These are phyloP conservation scores for Brevimyrus niger DNA, from an alignment of 2,113 vertebrate genomes.

Conservation along the genomic window DNA sequence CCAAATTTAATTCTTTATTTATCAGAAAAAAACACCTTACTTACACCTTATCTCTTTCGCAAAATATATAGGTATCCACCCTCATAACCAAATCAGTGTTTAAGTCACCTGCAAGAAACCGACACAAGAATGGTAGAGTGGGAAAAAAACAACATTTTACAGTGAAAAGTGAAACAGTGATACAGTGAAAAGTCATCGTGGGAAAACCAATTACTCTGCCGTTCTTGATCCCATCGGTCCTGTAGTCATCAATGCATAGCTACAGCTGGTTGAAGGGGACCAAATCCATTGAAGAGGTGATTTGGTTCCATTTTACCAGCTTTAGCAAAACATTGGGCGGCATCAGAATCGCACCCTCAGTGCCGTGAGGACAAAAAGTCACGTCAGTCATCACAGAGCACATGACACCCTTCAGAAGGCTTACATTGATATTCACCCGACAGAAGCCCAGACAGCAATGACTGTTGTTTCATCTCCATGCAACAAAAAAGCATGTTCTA, in stretches of 20 bases:
- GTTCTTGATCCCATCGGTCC: not conserved
- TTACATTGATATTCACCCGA: not conserved
- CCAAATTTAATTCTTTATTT: not conserved
- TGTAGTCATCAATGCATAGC: conserved; percentile 92
- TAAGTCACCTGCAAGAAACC: not conserved
- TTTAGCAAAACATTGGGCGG: conserved; percentile 94
- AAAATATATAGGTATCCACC: not conserved
- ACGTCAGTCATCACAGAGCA: not conserved
- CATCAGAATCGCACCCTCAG: not conserved
- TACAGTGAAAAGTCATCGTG: too few species aligned
- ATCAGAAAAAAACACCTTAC: not conserved
- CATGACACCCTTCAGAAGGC: not conserved
- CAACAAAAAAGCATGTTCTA: not conserved
- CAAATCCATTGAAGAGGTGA: conserved; percentile 96
- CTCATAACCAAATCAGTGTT: not conserved
- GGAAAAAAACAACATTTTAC: too few species aligned
- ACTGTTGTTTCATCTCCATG: not conserved
- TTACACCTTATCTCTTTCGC: not conserved
- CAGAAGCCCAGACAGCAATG: not conserved
- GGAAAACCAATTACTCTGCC: not conserved
- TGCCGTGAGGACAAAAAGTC: not conserved
- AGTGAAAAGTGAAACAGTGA: too few species aligned
- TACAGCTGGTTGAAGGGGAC: conserved; percentile 99
- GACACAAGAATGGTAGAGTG: not conserved
- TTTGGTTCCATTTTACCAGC: conserved; percentile 99